These are phyloP conservation scores for Hydropotes inermis DNA, from an alignment of 2,113 vertebrate genomes.

Conservation along the genomic window DNA sequence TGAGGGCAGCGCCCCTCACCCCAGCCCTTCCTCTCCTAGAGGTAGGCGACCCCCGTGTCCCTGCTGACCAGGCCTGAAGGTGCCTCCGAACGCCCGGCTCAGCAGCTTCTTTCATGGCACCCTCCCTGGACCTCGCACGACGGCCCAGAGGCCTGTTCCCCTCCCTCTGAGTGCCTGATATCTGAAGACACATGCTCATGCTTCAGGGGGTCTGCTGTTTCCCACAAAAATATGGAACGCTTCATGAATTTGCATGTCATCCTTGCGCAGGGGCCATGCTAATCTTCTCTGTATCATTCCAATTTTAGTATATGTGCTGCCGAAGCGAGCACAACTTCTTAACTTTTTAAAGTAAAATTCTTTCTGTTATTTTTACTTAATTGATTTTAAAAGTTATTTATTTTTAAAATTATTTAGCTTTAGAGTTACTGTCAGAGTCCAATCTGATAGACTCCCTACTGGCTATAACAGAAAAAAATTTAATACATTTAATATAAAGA, in stretches of 20 bases:
- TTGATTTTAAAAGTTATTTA: background rate
- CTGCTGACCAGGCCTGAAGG: background rate
- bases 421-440: background rate
- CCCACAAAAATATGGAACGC: too few relatives aligned
- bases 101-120: background rate
- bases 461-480: background rate
- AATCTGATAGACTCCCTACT: background rate
- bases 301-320: too few relatives aligned
- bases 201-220: background rate
- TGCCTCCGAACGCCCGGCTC: accelerated
- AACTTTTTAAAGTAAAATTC: background rate
- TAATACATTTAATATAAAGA: background rate
- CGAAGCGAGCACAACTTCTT: background rate
- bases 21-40: background rate
- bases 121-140: background rate
- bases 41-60: accelerated
- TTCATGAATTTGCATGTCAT: too few relatives aligned
- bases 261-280: too few relatives aligned
- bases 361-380: background rate
- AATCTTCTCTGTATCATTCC: too few relatives aligned
- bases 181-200: background rate
- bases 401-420: background rate
- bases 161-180: background rate
- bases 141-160: background rate
- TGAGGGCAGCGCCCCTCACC: background rate